Evolutionary conservation across 2,797 vertebrate species (phyloP), one percentile per base, ranked within the genome.

Genomic region (Sebastes oblongus): DNA sequence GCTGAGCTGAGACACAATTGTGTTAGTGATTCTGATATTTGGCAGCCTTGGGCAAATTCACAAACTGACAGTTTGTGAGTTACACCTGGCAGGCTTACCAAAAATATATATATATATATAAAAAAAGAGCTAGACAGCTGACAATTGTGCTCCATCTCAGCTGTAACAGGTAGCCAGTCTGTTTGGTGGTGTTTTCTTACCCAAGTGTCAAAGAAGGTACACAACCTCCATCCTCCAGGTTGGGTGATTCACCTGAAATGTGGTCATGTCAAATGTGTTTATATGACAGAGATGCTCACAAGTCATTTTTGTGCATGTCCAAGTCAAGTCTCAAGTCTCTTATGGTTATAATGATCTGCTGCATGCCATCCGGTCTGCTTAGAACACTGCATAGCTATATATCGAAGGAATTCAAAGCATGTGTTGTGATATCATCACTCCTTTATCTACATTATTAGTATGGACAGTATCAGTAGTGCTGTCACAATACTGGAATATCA

Each of bases 1-100:
- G 8, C 77, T 42, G 42, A 59, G 59, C 39, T 7, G 32, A 54
- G 29, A 54, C 58, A 82, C 16, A 64, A 58, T 42, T 79, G 52
- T 65, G 66, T 50, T 74, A 14, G 25, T 77, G 72, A 65, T 75
- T 84, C 13, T 83, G 59, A 84, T 85, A 42, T 83, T 84, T 73
- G 62, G 32, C 50, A 83, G 84, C 67, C 65, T 42, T 58, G 55
- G 85, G 78, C 83, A 67, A 83, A 74, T 79, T 82, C 54, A 52
- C 68, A 46, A 76, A 72, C 67, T 86, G 86, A 85, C 65, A 86
- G 77, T 68, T 11, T 42, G 66, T 78, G 73, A 70, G 59, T 80
- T 87, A 60, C 59, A 78, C 68, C 62, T 71, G 80, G 69, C 74
- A 85, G 73, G 66, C 66, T 69, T 65, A 24, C 65, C 52, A 67